These are phyloP conservation scores for Tanypteryx hageni DNA, from an alignment of 2,888 invertebrate genomes.

Conservation along the genomic window DNA sequence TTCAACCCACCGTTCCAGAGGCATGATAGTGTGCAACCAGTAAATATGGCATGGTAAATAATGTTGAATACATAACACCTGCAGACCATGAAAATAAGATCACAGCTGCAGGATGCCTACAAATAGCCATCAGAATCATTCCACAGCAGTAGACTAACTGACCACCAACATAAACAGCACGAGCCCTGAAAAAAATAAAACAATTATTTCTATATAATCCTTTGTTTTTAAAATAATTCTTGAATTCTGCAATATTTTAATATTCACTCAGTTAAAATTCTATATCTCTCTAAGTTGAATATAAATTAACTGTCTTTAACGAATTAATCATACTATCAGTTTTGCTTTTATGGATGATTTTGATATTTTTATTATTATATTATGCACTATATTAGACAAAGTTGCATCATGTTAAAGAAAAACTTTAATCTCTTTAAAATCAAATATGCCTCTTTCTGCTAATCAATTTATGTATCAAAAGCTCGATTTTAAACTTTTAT, in stretches of 20 bases:
- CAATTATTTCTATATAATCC: constrained; percentile 70
- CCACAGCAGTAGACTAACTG: constrained; percentile 92
- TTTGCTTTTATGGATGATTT: too few species aligned
- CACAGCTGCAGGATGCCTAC: constrained; percentile 86
- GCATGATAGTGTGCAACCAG: constrained; percentile 96
- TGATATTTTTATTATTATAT: too few species aligned
- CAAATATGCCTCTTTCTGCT: too few species aligned
- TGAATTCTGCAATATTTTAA: neutral
- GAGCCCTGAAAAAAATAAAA: constrained; percentile 82
- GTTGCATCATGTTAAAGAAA: too few species aligned
- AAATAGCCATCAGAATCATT: constrained; percentile 90
- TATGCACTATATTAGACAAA: too few species aligned
- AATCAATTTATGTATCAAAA: too few species aligned
- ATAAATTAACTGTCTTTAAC: too few species aligned
- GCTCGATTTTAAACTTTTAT: too few species aligned
- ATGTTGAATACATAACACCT: constrained; percentile 97
- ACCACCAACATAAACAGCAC: constrained; percentile 91
- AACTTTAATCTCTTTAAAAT: too few species aligned
- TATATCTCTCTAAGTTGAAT: too few species aligned
- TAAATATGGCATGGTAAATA: constrained; percentile 98
- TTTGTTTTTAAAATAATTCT: neutral
- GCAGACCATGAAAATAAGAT: constrained; percentile 95
- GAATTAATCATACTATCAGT: too few species aligned
- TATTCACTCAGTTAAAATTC: neutral
- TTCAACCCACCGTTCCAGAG: constrained; percentile 85